Base-by-base conservation (phyloP, 2,797 vertebrate species). In the Balearica regulorum region DNA sequence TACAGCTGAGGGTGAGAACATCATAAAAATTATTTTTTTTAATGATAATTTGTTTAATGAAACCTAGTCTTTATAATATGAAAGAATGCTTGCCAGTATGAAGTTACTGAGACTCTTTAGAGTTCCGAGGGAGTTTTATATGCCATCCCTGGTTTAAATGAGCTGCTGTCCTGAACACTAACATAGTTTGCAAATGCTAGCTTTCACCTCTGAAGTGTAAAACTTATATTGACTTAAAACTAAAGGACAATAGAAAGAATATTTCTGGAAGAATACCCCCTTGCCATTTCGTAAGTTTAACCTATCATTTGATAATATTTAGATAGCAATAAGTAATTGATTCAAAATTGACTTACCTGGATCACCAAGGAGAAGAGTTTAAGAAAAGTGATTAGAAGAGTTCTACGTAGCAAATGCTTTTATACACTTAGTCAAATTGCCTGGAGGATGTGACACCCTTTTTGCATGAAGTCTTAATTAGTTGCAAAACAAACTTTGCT, bases 401-500 rank as follows among this genome's bases (percentile, higher is more conserved):
- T 86, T 76, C 95, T 69, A 81, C 13, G 87, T 90, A 69, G 91
- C 91, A 85, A 94, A 96, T 55, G 94, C 96, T 97, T 96, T 97
- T 97, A 96, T 97, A 96, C 77, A 37, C 80, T 75, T 79, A 83
- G 89, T 73, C 72, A 43, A 57, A 94, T 70, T 48, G 95, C 96
- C 96, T 90, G 96, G 85, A 90, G 96, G 91, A 97, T 93, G 96
- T 94, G 94, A 95, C 96, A 97, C 89, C 95, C 95, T 96, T 73
- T 96, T 89, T 94, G 95, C 95, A 95, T 78, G 85, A 76, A 79
- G 76, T 96, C 93, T 91, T 97, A 96, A 97, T 95, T 95, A 95
- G 95, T 96, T 97, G 95, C 96, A 96, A 97, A 97, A 97, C 95
- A 95, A 88, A 95, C 93, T 90, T 91, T 91, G 91, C 95, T 93